Conservation (phyloP, 2,113 vertebrate species). For the Chaetops frenatus region DNA sequence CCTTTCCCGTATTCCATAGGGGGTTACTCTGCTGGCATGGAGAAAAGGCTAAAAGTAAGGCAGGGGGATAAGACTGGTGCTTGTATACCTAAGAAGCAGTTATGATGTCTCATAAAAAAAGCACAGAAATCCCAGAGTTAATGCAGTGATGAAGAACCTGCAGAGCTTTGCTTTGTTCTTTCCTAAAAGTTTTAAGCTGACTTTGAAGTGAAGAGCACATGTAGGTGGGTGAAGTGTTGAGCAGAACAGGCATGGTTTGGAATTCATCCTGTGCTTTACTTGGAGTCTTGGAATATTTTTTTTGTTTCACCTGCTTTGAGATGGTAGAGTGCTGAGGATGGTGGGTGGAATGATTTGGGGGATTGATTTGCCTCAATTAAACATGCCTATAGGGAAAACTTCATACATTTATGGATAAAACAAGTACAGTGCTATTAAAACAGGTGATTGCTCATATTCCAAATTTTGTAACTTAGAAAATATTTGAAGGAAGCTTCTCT, state of each 20-base stretch:
- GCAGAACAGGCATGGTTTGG: not conserved
- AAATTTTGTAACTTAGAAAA: not conserved
- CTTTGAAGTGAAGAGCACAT: not conserved
- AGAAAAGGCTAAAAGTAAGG: not conserved
- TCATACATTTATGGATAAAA: not conserved
- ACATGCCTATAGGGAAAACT: not conserved
- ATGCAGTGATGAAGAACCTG: not conserved
- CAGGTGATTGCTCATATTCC: not conserved
- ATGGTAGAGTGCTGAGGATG: not conserved
- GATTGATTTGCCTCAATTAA: not conserved
- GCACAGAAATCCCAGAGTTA: not conserved
- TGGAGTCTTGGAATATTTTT: not conserved
- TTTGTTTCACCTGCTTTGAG: not conserved
- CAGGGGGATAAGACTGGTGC: not conserved
- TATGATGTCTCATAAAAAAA: not conserved
- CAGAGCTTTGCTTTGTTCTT: not conserved
- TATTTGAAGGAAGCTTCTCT: not conserved
- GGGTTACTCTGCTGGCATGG: not conserved
- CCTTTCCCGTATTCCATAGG: fast-evolving
- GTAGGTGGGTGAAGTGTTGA: not conserved
- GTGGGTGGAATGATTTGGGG: not conserved
- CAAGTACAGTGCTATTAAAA: not conserved
- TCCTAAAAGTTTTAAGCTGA: not conserved
- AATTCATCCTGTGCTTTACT: not conserved
- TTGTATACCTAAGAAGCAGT: not conserved